Conservation (phyloP, 2,797 vertebrate species). For the Lophotriccus pileatus region DNA sequence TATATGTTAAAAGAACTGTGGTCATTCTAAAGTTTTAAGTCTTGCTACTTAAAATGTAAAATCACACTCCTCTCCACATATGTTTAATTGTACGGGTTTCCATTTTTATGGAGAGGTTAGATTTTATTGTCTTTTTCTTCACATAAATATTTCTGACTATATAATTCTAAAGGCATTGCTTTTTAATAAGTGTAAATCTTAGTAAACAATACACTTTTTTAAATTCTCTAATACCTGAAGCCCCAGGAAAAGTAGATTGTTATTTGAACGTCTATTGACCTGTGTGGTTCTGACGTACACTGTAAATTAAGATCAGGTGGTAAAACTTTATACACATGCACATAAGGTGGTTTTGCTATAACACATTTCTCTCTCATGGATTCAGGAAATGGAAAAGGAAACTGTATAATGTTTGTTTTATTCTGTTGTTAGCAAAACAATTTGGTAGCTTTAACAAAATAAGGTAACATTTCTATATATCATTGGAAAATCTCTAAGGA, state of each 20-base stretch:
- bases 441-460: not conserved
- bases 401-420: not conserved
- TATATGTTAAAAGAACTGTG: not conserved
- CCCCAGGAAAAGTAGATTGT: not conserved
- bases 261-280: not conserved
- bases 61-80: not conserved
- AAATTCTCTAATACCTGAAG: not conserved
- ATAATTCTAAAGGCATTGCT: not conserved
- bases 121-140: not conserved
- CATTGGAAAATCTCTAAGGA: not conserved
- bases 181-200: not conserved
- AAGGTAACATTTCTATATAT: not conserved
- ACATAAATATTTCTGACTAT: not conserved
- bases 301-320: not conserved
- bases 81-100: not conserved
- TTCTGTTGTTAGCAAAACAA: constrained; percentile 14
- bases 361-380: not conserved
- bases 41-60: not conserved
- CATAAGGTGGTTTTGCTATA: not conserved
- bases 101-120: not conserved
- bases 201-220: not conserved
- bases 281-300: not conserved
- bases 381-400: not conserved
- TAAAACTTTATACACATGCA: not conserved
- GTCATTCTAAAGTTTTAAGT: not conserved